Conservation (phyloP, 2,888 invertebrate species). For the Tinea trinotella region DNA sequence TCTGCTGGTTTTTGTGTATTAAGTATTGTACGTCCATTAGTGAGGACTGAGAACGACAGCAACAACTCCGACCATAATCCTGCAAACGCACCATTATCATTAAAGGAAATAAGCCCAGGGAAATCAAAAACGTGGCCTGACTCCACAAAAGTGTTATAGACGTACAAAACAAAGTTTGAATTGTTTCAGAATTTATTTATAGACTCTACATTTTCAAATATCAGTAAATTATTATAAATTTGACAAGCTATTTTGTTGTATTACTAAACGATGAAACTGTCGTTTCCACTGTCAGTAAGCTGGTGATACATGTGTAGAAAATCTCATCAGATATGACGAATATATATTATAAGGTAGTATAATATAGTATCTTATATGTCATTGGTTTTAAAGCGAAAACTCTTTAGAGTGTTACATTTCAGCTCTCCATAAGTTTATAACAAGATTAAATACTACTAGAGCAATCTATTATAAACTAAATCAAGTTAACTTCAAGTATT, state of each 20-base stretch:
- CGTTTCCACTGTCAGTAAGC: too few species aligned
- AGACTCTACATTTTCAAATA: too few species aligned
- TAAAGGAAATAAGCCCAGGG: conserved; percentile 1
- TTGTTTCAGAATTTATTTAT: too few species aligned
- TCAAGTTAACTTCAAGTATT: not conserved
- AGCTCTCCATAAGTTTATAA: not conserved
- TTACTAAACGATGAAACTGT: too few species aligned
- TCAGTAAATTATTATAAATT: too few species aligned
- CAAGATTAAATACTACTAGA: not conserved
- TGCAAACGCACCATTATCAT: conserved; percentile 35
- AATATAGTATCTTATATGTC: too few species aligned
- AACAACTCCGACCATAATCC: conserved; percentile 75
- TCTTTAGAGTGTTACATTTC: too few species aligned
- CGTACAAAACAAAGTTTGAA: not conserved
- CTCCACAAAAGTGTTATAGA: not conserved
- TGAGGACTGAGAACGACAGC: conserved; percentile 81
- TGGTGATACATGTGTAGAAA: too few species aligned
- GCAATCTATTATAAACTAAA: not conserved
- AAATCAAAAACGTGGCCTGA: conserved; percentile 5
- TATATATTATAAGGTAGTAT: too few species aligned
- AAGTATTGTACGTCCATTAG: conserved; percentile 82
- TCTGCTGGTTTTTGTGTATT: conserved; percentile 77
- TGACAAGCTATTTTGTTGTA: too few species aligned
- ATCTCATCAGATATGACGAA: too few species aligned
- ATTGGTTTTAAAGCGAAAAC: too few species aligned